These are phyloP conservation scores for Equus przewalskii DNA, from an alignment of 2,113 vertebrate species.

Conservation along the genomic window DNA sequence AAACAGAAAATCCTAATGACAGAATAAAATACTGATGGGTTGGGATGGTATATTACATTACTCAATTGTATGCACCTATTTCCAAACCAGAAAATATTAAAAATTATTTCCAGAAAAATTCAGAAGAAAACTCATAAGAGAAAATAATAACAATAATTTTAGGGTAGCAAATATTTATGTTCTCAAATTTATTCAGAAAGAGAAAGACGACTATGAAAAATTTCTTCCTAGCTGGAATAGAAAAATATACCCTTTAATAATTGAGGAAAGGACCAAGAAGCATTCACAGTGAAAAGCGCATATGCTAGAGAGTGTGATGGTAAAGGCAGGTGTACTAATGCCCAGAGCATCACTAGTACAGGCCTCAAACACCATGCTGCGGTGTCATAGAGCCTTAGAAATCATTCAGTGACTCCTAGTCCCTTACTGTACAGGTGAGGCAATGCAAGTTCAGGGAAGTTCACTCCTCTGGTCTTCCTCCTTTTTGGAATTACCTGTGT, in stretches of 20 bases:
- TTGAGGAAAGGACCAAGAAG: not conserved
- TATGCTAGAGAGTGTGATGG: not conserved
- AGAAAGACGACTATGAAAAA: not conserved
- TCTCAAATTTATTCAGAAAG: not conserved
- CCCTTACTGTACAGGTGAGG: not conserved
- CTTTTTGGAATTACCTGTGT: not conserved
- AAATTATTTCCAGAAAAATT: constrained; percentile 32
- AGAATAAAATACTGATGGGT: not conserved
- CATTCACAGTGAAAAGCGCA: not conserved
- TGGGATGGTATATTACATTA: not conserved
- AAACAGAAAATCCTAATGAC: constrained; percentile 25
- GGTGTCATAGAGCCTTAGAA: too few relatives aligned
- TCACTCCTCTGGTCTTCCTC: not conserved
- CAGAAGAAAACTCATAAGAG: not conserved
- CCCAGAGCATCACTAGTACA: not conserved
- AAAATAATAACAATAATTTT: not conserved
- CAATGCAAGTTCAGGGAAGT: not conserved
- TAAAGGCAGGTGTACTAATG: not conserved
- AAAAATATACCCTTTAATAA: not conserved
- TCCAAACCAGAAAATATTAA: constrained; percentile 27
- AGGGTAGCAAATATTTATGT: not conserved
- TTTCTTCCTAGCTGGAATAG: not conserved
- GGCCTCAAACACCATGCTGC: not conserved
- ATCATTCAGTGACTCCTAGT: not conserved
- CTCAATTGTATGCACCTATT: not conserved